Base-by-base conservation (phyloP, 2,797 vertebrate species). In the Helostoma temminkii region DNA sequence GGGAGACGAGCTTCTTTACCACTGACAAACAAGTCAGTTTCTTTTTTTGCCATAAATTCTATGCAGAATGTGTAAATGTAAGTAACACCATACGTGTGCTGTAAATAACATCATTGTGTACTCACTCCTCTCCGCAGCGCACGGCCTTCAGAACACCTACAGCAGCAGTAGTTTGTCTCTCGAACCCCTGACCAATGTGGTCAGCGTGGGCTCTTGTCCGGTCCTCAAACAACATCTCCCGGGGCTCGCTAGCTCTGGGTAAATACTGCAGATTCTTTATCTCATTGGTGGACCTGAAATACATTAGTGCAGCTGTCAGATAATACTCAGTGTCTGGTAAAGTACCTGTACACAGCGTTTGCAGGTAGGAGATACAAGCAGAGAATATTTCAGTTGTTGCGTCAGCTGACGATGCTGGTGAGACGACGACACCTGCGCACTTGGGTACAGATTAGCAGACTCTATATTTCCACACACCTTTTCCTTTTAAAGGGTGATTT, bases 181-280 rank as follows among this genome's bases (percentile, higher is more conserved):
- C 98, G 53, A 99, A 99, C 6, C 98, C 98, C 92, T 99, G 98
- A 78, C 98, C 98, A 72, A 99, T 98, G 90, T 99, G 98, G 90
- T 99, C 98, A 0, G 98, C 98, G 37, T 99, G 98, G 76, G 98
- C 98, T 89, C 97, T 94, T 1, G 98, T 99, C 73, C 98, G 94
- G 88, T 99, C 98, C 93, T 99, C 98, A 87, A 99, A 99, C 26
- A 99, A 95, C 97, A 99, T 97, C 90, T 99, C 98, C 58, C 98
- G 94, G 78, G 98, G 98, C 82, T 99, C 98, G 26, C 97, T 98
- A 85, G 97, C 91, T 93, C 98, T 95, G 90, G 98, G 98, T 90
- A 99, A 95, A 93, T 99, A 99, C 95, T 99, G 98, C 84, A 99
- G 91, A 92, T 99, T 99, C 96, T 99, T 99, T 70, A 99, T 99